Percentiles rank a stretch among this genome's conserved stretches.
These are phyloP conservation scores for Rhincodon typus DNA, from an alignment of 2,797 vertebrate species.

Conservation along the genomic window DNA sequence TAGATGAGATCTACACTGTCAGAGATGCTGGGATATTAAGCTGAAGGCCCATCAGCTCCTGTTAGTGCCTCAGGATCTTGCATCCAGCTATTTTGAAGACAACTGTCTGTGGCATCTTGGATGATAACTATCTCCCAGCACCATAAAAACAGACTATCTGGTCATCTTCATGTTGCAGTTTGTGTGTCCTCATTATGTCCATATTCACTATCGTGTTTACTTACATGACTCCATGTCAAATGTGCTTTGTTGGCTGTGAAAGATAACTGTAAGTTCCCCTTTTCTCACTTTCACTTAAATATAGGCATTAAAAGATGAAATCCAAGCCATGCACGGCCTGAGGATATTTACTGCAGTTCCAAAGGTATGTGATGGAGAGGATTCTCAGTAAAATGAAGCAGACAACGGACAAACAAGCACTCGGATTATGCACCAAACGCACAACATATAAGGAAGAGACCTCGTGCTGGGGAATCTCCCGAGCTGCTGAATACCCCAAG, in stretches of 20 bases:
- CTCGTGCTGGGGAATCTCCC: neutral
- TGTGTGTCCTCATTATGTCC: neutral
- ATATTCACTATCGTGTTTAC: neutral
- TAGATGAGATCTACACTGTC: too few species aligned
- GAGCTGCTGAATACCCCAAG: neutral
- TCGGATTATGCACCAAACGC: neutral
- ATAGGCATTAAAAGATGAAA: conserved; percentile 71
- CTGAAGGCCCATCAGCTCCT: too few species aligned
- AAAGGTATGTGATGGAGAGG: neutral
- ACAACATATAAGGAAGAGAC: neutral
- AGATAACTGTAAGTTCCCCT: neutral
- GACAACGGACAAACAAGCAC: neutral
- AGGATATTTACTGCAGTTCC: conserved; percentile 69
- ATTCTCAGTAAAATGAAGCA: too few species aligned
- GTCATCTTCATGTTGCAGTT: neutral
- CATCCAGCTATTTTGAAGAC: neutral
- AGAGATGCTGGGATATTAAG: too few species aligned
- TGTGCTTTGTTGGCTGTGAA: neutral
- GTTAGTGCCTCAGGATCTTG: too few species aligned
- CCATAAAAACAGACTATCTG: neutral
- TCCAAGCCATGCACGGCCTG: conserved; percentile 70
- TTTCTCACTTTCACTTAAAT: conserved; percentile 38
- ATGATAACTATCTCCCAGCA: neutral
- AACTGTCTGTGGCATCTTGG: neutral
- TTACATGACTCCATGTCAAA: neutral